A percentile compares a stretch with the other conserved stretches of the same genome.
These are phyloP conservation scores for Acrocephalus kingi DNA, from an alignment of 2,113 vertebrate genomes.

Conservation along the genomic window DNA sequence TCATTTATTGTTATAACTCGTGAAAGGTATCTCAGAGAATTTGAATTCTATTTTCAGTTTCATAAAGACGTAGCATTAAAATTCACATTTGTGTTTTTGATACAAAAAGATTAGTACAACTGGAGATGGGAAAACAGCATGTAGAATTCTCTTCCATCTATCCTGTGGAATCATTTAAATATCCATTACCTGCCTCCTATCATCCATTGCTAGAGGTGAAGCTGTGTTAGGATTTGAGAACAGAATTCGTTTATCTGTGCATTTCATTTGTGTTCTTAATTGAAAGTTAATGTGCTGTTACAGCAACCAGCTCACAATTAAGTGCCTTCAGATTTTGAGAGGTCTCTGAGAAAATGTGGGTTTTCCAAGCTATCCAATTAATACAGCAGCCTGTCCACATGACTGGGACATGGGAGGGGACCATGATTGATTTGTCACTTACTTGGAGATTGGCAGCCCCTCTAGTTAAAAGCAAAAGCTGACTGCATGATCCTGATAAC, in stretches of 20 bases:
- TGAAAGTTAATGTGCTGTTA: neutral
- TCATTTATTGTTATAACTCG: neutral
- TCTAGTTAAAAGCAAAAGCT: neutral
- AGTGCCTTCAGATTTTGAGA: neutral
- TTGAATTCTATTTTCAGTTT: conserved; percentile 14
- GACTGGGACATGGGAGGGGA: neutral
- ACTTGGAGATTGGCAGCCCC: neutral
- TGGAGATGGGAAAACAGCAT: neutral
- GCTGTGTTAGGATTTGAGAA: neutral
- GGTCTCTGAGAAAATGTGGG: neutral
- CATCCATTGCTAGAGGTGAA: neutral
- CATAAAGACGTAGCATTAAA: neutral
- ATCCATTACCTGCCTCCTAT: neutral
- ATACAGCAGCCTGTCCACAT: neutral
- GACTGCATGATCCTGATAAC: neutral
- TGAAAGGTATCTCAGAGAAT: neutral
- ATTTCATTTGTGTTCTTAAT: neutral
- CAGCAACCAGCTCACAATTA: neutral
- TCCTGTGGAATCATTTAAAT: neutral
- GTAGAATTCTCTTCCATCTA: neutral
- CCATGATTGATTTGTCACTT: neutral
- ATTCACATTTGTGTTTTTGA: neutral
- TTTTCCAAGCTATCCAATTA: neutral
- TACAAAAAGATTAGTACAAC: neutral
- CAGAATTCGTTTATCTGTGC: neutral